Evolutionary conservation across 2,797 vertebrate species (phyloP).

Genomic region (Monodelphis domestica): DNA sequence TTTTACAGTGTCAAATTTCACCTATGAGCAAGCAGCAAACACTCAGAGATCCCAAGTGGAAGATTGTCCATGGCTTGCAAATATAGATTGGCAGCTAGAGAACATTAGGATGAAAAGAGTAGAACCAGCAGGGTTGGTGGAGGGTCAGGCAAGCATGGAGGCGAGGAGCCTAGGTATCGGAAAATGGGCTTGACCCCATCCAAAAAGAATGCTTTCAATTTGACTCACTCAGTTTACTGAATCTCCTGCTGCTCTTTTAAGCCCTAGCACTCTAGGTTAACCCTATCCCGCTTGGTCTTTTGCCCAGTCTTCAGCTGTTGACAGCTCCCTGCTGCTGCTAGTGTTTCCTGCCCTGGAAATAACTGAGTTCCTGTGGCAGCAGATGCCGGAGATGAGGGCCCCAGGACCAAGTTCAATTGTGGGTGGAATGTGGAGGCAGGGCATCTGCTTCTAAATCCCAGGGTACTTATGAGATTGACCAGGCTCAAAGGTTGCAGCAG

Average conservation of each 20-base stretch:
- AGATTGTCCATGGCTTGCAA: not conserved
- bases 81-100: not conserved
- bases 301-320: not conserved
- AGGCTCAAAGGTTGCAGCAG: not conserved
- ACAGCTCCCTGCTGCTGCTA: not conserved
- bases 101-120: not conserved
- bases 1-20: not conserved
- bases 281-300: not conserved
- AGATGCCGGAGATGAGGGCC: not conserved
- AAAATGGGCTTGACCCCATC: not conserved
- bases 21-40: not conserved
- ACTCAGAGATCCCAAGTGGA: not conserved
- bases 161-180: not conserved
- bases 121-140: not conserved
- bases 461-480: not conserved
- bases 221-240: not conserved
- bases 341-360: slow-evolving; percentile 1
- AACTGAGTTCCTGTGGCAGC: not conserved
- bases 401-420: not conserved
- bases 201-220: not conserved
- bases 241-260: not conserved
- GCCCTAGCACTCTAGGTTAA: not conserved
- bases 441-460: not conserved
- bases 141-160: not conserved
- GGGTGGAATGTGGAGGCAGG: not conserved